phyloP scores from a whole-genome alignment of 2,797 vertebrate species.

The Rhynchotus rufescens region DNA sequence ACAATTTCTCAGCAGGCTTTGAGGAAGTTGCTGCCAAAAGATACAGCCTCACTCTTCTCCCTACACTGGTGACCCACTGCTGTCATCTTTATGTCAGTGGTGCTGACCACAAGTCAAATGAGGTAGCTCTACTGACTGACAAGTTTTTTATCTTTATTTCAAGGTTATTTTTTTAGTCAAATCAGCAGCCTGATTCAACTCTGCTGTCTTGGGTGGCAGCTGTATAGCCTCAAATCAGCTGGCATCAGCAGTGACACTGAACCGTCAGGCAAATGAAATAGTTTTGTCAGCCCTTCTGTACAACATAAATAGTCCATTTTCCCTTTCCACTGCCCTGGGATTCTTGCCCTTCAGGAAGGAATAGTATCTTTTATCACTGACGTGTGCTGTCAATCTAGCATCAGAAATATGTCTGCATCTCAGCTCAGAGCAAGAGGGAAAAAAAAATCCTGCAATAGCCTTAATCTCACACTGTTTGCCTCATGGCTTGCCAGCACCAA shows the following conservation, averaged over 20 bases:
- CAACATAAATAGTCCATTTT: not conserved
- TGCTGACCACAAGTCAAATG: not conserved
- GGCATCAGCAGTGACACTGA: not conserved
- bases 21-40: not conserved
- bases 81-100: not conserved
- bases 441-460: not conserved
- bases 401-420: not conserved
- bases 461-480: not conserved
- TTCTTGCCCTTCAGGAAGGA: not conserved
- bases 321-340: not conserved
- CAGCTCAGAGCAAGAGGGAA: not conserved
- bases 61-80: not conserved
- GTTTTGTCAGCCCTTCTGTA: not conserved
- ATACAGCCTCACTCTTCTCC: not conserved
- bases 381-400: not conserved
- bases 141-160: not conserved
- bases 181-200: not conserved
- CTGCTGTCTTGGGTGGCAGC: not conserved
- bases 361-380: not conserved
- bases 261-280: not conserved
- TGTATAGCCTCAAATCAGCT: not conserved
- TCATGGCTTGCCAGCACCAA: not conserved
- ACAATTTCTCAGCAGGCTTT: not conserved
- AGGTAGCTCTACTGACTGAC: not conserved
- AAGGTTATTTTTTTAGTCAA: slow-evolving; percentile 15